Evolutionary conservation across 2,113 vertebrate species (phyloP).

Genomic region (Mohoua ochrocephala): DNA sequence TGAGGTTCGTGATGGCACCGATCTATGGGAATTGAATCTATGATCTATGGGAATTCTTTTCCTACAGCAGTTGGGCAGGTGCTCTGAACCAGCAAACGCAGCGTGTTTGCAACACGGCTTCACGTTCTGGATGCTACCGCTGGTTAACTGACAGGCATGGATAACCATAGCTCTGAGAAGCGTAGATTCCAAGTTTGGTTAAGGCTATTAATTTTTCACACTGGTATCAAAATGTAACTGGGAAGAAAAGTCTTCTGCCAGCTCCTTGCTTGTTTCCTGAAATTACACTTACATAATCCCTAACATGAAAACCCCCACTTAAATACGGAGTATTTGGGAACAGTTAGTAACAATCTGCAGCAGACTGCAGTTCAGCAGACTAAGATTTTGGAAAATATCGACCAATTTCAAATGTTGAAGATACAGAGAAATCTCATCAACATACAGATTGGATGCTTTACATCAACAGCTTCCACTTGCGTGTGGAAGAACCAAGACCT

Average conservation of each 20-base stretch:
- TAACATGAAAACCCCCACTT: not conserved
- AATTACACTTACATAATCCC: not conserved
- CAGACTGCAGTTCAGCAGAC: not conserved
- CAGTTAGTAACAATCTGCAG: not conserved
- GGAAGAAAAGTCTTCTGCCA: not conserved
- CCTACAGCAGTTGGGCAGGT: not conserved
- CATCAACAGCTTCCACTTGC: not conserved
- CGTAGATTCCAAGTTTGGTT: not conserved
- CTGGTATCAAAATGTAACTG: not conserved
- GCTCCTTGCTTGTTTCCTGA: not conserved
- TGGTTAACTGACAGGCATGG: not conserved
- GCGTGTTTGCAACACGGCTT: accelerated
- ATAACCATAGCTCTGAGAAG: not conserved
- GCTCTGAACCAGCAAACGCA: not conserved
- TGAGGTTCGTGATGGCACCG: not conserved
- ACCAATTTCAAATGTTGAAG: not conserved
- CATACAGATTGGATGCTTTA: not conserved
- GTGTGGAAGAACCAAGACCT: not conserved
- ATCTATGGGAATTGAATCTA: not conserved
- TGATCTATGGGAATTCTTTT: no score
- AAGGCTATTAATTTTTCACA: not conserved
- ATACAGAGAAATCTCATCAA: not conserved
- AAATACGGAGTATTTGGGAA: not conserved
- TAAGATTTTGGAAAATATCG: accelerated
- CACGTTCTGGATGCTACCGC: not conserved